Percentiles rank a stretch among this genome's conserved stretches.
Evolutionary conservation across 2,797 vertebrate genomes (phyloP).

Genomic region (Oreochromis mossambicus): DNA sequence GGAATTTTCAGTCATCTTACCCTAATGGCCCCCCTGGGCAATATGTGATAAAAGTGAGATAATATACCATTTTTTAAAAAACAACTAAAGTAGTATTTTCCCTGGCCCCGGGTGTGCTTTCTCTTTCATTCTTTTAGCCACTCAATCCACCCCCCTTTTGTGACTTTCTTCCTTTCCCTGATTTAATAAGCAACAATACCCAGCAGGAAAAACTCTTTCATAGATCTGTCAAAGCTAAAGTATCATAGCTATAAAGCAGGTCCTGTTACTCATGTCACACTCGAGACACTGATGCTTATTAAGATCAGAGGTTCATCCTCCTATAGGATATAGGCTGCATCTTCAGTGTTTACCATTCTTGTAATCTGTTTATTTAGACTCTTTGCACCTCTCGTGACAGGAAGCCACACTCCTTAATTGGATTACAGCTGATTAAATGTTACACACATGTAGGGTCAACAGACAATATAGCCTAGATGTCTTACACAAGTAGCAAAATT

Average conservation of each 20-base stretch:
- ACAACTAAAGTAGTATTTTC: conserved; percentile 22
- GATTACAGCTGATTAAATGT: conserved; percentile 75
- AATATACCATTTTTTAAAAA: conserved; percentile 8
- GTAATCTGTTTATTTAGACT: conserved; percentile 51
- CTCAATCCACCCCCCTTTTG: not conserved
- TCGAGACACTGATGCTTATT: conserved; percentile 18
- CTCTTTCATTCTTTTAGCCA: conserved; percentile 15
- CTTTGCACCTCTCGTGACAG: conserved; percentile 63
- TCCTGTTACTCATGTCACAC: conserved; percentile 23
- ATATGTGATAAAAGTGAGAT: conserved; percentile 38
- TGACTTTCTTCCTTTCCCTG: not conserved
- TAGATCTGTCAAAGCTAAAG: conserved; percentile 3
- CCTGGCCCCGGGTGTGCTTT: conserved; percentile 24
- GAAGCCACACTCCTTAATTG: conserved; percentile 68
- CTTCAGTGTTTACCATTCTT: conserved; percentile 52
- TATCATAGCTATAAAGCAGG: conserved; percentile 1
- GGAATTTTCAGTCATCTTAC: conserved; percentile 10
- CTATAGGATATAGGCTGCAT: conserved; percentile 13
- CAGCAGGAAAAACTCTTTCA: conserved; percentile 6
- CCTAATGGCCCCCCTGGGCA: conserved; percentile 43
- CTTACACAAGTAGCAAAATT: not conserved
- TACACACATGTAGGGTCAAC: conserved; percentile 59
- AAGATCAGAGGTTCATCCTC: conserved; percentile 24
- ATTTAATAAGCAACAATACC: conserved; percentile 17
- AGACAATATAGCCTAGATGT: conserved; percentile 18